Conservation (phyloP, 2,113 vertebrate genomes). For the Aphyosemion australe region DNA sequence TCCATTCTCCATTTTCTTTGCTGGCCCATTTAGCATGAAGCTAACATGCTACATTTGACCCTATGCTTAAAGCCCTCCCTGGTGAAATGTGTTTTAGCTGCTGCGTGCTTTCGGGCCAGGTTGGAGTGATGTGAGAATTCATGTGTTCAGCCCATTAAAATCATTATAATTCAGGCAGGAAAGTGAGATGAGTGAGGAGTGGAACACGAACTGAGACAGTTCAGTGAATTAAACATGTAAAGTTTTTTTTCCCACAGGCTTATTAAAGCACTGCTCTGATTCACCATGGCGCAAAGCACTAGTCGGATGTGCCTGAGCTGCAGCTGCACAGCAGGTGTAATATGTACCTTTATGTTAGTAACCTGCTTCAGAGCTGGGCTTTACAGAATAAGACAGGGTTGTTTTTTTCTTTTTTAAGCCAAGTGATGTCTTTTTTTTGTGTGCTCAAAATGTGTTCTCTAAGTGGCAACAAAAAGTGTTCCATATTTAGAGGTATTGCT, state of each 20-base stretch:
- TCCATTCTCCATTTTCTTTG: too few species aligned
- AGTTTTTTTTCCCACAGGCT: not conserved
- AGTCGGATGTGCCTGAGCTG: not conserved
- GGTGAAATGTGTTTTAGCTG: too few species aligned
- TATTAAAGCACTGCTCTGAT: not conserved
- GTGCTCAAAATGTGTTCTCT: constrained; percentile 7
- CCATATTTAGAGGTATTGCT: constrained; percentile 9
- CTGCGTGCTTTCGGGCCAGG: too few species aligned
- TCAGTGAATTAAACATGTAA: not conserved
- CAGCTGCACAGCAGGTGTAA: constrained; percentile 1
- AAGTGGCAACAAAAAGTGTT: not conserved
- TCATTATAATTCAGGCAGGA: too few species aligned
- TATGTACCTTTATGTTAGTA: not conserved
- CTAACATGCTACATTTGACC: too few species aligned
- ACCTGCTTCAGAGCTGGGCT: not conserved
- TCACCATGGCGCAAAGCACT: not conserved
- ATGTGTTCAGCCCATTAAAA: too few species aligned
- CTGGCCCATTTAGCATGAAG: too few species aligned
- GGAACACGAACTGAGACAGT: not conserved
- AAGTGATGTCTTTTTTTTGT: not conserved
- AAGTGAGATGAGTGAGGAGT: not conserved
- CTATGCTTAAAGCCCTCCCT: too few species aligned
- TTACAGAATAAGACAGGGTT: not conserved
- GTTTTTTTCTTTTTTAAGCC: not conserved
- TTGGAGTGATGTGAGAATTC: too few species aligned